Evolutionary conservation across 1,140 invertebrate species (phyloP).

Genomic region (Bathynomus jamesi): DNA sequence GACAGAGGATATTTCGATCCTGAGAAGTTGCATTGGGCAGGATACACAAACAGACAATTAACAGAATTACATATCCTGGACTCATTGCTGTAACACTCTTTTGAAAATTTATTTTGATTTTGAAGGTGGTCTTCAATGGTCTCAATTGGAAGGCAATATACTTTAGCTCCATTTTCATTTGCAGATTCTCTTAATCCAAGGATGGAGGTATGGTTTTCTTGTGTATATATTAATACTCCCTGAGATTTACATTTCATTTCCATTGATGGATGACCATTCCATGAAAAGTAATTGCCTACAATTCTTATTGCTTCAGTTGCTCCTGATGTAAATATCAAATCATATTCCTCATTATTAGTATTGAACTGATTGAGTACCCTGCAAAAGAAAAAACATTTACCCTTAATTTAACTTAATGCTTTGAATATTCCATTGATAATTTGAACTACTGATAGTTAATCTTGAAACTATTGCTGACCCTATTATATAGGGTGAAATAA

Average conservation of each 20-base stretch:
- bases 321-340: conserved; percentile 48
- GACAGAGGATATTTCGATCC: conserved; percentile 77
- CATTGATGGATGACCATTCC: background rate
- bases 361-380: conserved; percentile 47
- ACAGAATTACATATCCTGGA: background rate
- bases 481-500: no score
- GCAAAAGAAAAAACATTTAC: no score
- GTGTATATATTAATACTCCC: conserved; percentile 42
- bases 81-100: background rate
- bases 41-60: conserved; percentile 70
- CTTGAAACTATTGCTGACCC: no score
- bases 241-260: background rate
- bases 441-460: no score
- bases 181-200: conserved; percentile 47
- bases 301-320: conserved; percentile 47
- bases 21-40: conserved; percentile 91
- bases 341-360: conserved; percentile 45
- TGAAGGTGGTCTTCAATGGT: conserved; percentile 11
- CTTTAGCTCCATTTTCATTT: conserved; percentile 22
- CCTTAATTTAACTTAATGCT: no score
- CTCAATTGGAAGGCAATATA: conserved; percentile 39
- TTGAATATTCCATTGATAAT: no score
- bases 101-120: background rate
- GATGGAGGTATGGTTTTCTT: conserved; percentile 52
- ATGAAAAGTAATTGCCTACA: conserved; percentile 46